Conservation (phyloP, 2,888 invertebrate genomes). For the Megalurothrips usitatus region DNA sequence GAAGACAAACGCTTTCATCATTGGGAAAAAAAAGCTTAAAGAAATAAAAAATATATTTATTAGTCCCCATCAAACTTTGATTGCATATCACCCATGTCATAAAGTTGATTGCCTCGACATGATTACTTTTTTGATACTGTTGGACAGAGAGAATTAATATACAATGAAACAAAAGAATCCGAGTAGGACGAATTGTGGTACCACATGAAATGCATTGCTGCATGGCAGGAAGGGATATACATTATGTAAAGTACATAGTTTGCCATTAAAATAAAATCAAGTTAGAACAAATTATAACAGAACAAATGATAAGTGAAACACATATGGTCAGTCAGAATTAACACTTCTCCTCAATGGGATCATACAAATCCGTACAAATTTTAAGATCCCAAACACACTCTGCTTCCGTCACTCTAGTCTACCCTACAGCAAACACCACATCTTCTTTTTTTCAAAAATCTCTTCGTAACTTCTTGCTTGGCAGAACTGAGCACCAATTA, state of each 20-base stretch:
- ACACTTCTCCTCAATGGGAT: conserved; percentile 2
- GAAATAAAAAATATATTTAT: background rate
- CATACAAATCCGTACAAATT: conserved; percentile 14
- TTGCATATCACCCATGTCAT: background rate
- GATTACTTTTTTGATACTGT: background rate
- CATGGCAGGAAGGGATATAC: conserved; percentile 12
- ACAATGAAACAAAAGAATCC: background rate
- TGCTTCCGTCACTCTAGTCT: conserved; percentile 19
- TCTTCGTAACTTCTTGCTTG: conserved; percentile 33
- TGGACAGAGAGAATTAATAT: background rate
- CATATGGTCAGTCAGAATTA: conserved; percentile 25
- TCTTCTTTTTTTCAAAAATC: conserved; percentile 16
- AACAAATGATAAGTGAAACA: conserved; percentile 20
- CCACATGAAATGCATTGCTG: background rate
- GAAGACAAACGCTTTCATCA: background rate
- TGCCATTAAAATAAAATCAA: conserved; percentile 16
- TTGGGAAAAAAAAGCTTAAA: background rate
- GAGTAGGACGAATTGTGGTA: conserved; percentile 17
- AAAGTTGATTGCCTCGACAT: background rate
- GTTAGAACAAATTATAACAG: conserved; percentile 15
- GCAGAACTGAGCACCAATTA: conserved; percentile 41
- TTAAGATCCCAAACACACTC: conserved; percentile 10
- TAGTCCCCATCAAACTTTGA: background rate
- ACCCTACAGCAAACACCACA: conserved; percentile 8
- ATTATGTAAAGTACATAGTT: conserved; percentile 7